Evolutionary conservation across 2,888 invertebrate genomes (phyloP).

Genomic region (Sarcophaga carnaria): DNA sequence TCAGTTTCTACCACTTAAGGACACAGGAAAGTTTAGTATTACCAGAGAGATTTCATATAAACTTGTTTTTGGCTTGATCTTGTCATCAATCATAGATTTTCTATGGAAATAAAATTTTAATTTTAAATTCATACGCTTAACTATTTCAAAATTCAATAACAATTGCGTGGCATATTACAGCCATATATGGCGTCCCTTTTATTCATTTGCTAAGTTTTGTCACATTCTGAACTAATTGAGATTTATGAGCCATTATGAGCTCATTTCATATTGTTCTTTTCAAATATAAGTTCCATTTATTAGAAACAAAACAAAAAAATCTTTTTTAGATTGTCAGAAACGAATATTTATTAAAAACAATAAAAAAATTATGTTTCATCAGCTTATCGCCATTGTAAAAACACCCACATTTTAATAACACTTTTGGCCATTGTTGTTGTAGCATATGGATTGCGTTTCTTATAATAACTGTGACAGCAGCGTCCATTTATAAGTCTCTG

Average conservation of each 20-base stretch:
- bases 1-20: no score
- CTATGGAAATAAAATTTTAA: no score
- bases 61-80: no score
- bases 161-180: neutral
- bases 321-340: constrained; percentile 37
- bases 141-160: neutral
- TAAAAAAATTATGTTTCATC: constrained; percentile 51
- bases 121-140: no score
- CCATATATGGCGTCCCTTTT: neutral
- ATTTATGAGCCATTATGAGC: constrained; percentile 48
- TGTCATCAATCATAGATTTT: no score
- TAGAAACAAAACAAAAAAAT: constrained; percentile 22
- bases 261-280: neutral
- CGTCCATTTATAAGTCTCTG: no score
- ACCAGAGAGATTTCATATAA: no score
- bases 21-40: no score
- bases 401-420: constrained; percentile 43
- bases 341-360: constrained; percentile 49
- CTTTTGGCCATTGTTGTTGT: neutral
- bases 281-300: neutral
- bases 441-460: neutral
- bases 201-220: constrained; percentile 13
- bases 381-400: constrained; percentile 55
- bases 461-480: neutral
- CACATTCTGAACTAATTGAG: constrained; percentile 42